A percentile compares a stretch with the other conserved stretches of the same genome.
Evolutionary conservation across 2,113 vertebrate species (phyloP).

Genomic region (Colaptes auratus): DNA sequence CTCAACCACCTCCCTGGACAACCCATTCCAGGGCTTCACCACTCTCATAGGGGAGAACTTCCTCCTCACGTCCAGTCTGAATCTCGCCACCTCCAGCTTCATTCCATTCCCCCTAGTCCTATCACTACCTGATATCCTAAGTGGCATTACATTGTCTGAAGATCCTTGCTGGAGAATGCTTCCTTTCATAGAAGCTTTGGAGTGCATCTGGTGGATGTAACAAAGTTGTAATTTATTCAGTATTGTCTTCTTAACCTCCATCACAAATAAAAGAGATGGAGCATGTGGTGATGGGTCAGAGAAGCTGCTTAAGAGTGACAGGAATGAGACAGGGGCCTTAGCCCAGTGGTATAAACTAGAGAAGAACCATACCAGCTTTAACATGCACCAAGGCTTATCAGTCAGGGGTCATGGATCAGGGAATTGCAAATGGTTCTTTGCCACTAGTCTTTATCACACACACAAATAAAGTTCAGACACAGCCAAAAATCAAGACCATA

Average conservation of each 20-base stretch:
- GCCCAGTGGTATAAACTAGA: not conserved
- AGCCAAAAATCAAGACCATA: not conserved
- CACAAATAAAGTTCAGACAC: not conserved
- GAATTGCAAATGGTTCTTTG: not conserved
- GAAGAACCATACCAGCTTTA: not conserved
- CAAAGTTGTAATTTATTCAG: not conserved
- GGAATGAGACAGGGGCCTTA: not conserved
- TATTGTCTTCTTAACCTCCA: not conserved
- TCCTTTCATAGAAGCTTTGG: not conserved
- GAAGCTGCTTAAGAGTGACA: not conserved
- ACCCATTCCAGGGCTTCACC: too few relatives aligned
- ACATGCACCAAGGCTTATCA: not conserved
- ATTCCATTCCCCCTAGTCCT: too few relatives aligned
- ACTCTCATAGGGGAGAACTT: too few relatives aligned
- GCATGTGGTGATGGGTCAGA: not conserved
- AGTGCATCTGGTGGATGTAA: not conserved
- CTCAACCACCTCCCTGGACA: too few relatives aligned
- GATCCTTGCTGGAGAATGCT: not conserved
- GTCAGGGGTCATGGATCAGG: not conserved
- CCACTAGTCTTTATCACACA: not conserved
- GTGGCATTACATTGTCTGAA: not conserved
- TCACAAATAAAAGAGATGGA: not conserved
- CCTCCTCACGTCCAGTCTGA: too few relatives aligned
- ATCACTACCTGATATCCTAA: not conserved
- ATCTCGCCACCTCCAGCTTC: too few relatives aligned